Conservation (phyloP, 1,140 invertebrate species). For the Drosophila santomea region DNA sequence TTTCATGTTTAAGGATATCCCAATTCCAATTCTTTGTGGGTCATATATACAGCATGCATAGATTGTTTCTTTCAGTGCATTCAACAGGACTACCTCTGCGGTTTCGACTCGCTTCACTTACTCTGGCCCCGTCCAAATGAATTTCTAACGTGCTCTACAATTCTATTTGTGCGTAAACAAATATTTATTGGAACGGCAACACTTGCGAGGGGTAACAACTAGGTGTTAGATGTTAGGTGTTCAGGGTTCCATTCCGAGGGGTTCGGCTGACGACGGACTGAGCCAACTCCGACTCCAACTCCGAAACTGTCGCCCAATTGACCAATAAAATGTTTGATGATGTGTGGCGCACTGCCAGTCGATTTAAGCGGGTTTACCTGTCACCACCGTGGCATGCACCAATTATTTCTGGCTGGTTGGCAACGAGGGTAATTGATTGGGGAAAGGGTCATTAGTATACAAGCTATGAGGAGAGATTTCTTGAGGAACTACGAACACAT, state of each 20-base stretch:
- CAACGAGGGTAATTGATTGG: slow-evolving; percentile 16
- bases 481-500: not conserved
- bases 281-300: slow-evolving; percentile 11
- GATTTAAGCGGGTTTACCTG: slow-evolving; percentile 20
- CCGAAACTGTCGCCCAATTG: slow-evolving; percentile 63
- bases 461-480: too few relatives aligned
- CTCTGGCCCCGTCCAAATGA: slow-evolving; percentile 31
- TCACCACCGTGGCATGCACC: slow-evolving; percentile 24
- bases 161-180: slow-evolving; percentile 82
- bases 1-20: too few relatives aligned
- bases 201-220: slow-evolving; percentile 54
- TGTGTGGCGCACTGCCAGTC: slow-evolving; percentile 55
- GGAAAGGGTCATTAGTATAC: not conserved
- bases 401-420: slow-evolving; percentile 63
- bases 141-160: slow-evolving; percentile 68
- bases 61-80: slow-evolving; percentile 2
- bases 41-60: not conserved
- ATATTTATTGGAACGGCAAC: slow-evolving; percentile 82
- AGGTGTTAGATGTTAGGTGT: slow-evolving; percentile 2
- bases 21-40: not conserved
- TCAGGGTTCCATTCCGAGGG: not conserved
- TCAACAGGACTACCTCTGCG: slow-evolving; percentile 26
- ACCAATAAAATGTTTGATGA: slow-evolving; percentile 73
- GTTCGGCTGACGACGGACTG: not conserved
- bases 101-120: slow-evolving; percentile 63